A percentile compares a stretch with the other conserved stretches of the same genome.
phyloP scores from a whole-genome alignment of 1,140 invertebrate genomes.

The Calephelis nemesis region DNA sequence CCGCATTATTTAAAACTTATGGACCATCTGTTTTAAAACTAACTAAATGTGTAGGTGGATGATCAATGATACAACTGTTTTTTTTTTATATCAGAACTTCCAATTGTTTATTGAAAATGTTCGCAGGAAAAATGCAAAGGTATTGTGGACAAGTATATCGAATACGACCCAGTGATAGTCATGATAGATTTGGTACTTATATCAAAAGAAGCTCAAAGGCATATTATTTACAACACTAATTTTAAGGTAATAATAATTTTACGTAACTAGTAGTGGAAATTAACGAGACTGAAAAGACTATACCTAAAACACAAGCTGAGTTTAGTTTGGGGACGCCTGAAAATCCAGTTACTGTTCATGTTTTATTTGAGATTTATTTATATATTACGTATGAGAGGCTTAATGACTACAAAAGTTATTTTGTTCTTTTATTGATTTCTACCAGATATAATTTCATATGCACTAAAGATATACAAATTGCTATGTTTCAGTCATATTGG shows the following conservation, averaged over 20 bases:
- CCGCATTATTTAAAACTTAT: conserved; percentile 83
- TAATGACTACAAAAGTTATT: no score
- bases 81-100: neutral
- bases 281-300: no score
- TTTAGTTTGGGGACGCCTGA: no score
- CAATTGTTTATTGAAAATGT: neutral
- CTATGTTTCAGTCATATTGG: conserved; percentile 80
- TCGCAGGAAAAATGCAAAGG: conserved; percentile 86
- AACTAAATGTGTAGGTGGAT: conserved; percentile 84
- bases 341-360: no score
- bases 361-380: no score
- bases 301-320: no score
- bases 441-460: no score
- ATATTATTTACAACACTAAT: conserved; percentile 88
- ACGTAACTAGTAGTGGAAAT: neutral
- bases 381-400: no score
- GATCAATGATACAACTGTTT: neutral
- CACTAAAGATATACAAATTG: no score
- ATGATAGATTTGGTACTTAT: conserved; percentile 90
- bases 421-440: no score
- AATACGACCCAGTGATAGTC: conserved; percentile 91
- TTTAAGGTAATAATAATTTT: conserved; percentile 80
- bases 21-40: conserved; percentile 85
- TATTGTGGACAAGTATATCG: conserved; percentile 92
- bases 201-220: conserved; percentile 88